A percentile compares a stretch with the other conserved stretches of the same genome.
phyloP scores from a whole-genome alignment of 1,140 invertebrate genomes.

The Elymnias hypermnestra region DNA sequence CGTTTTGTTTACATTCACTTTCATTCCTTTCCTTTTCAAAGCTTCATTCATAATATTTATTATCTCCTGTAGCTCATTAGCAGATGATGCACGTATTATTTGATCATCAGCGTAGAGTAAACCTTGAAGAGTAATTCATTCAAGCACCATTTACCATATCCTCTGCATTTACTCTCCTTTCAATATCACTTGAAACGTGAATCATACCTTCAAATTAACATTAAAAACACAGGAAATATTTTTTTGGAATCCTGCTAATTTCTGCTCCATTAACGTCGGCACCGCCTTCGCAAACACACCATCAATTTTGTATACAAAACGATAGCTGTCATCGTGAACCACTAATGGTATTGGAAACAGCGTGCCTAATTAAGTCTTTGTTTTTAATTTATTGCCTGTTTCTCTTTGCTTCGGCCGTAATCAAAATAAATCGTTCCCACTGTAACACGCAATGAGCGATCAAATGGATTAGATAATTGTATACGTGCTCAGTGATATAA shows the following conservation, averaged over 20 bases:
- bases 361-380: conserved; percentile 64
- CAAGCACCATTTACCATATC: too few species aligned
- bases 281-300: conserved; percentile 51
- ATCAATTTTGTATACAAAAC: conserved; percentile 49
- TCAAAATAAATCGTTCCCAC: conserved; percentile 62
- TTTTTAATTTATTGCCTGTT: conserved; percentile 28
- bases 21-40: too few species aligned
- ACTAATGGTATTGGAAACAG: conserved; percentile 67
- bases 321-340: conserved; percentile 56
- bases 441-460: conserved; percentile 52
- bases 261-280: conserved; percentile 44
- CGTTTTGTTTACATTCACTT: too few species aligned
- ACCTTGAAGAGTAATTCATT: too few species aligned
- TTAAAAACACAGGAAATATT: conserved; percentile 12
- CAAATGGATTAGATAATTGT: conserved; percentile 46
- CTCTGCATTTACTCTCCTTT: too few species aligned
- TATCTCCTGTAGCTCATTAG: too few species aligned
- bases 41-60: too few species aligned
- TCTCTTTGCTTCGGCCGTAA: conserved; percentile 30
- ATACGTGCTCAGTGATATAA: not conserved
- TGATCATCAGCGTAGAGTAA: too few species aligned
- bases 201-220: too few species aligned
- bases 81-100: too few species aligned
- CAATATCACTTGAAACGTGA: too few species aligned
- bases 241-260: conserved; percentile 15